Percentiles rank a stretch among this genome's conserved stretches.
These are phyloP conservation scores for Vireo altiloquus DNA, from an alignment of 2,113 vertebrate species.

Conservation along the genomic window DNA sequence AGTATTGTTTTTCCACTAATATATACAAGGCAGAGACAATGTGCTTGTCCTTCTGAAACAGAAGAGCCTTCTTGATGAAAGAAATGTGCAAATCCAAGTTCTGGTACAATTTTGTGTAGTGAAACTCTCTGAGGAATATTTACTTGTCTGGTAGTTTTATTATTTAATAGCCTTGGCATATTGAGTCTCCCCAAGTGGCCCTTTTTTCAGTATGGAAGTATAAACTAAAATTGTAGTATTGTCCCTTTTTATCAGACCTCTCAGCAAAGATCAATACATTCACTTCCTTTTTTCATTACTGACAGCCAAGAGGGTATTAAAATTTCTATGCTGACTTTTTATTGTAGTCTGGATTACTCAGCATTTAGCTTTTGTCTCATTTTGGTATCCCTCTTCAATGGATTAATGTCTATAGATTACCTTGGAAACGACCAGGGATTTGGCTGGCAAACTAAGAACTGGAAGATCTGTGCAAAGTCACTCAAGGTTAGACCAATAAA, in stretches of 20 bases:
- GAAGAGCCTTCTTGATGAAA: not conserved
- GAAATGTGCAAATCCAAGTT: not conserved
- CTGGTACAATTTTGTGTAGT: not conserved
- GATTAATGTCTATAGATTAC: not conserved
- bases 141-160: not conserved
- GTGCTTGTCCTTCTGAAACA: not conserved
- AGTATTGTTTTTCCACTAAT: not conserved
- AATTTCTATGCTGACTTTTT: not conserved
- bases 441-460: not conserved
- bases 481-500: not conserved
- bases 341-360: not conserved
- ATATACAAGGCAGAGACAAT: not conserved
- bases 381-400: not conserved
- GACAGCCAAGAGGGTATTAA: constrained; percentile 5
- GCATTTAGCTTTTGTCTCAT: not conserved
- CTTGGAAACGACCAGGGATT: not conserved
- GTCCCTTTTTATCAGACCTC: not conserved
- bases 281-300: constrained; percentile 31
- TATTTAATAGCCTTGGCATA: not conserved
- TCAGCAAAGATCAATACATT: constrained; percentile 49
- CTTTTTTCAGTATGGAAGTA: not conserved
- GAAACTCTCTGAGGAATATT: not conserved
- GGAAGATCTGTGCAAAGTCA: not conserved
- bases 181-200: not conserved
- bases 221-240: not conserved